Conservation (phyloP, 23 tunicate genomes). For the Oikopleura dioica region DNA sequence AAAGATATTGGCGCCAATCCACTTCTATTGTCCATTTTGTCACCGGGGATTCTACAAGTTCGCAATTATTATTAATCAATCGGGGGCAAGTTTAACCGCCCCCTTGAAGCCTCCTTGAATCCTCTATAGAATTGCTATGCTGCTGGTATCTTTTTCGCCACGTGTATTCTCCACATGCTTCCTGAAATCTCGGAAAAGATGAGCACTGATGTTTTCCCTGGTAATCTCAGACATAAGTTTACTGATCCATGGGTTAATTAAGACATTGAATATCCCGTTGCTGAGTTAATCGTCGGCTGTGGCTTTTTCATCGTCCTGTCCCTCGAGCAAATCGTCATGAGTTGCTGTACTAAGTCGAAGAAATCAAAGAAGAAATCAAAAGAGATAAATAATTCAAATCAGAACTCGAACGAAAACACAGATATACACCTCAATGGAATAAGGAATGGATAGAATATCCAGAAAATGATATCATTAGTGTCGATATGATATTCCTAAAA, state of each 20-base stretch:
- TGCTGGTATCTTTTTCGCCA: slow-evolving; percentile 41
- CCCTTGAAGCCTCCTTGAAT: slow-evolving; percentile 18
- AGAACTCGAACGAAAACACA: background rate
- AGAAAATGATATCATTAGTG: background rate
- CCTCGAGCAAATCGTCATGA: slow-evolving; percentile 30
- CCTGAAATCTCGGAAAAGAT: slow-evolving; percentile 22
- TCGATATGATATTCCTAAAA: no score
- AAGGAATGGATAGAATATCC: background rate
- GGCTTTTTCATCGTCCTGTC: slow-evolving; percentile 49
- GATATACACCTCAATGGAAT: background rate
- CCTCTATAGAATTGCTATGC: slow-evolving; percentile 27
- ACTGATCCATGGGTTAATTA: no score
- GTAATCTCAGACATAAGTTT: background rate
- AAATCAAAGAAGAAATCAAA: slow-evolving; percentile 5
- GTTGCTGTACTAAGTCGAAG: slow-evolving; percentile 16
- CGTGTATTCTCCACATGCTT: slow-evolving; percentile 44
- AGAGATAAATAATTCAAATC: slow-evolving; percentile 10
- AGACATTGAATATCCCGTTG: slow-evolving; percentile 25
- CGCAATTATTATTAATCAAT: no score
- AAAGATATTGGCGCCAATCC: no score
- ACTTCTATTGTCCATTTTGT: no score
- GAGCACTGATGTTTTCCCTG: background rate
- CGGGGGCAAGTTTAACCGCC: no score
- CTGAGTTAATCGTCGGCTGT: slow-evolving; percentile 25
- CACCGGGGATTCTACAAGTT: no score